A percentile compares a stretch with the other conserved stretches of the same genome.
Conservation (phyloP, 2,888 invertebrate genomes). For the Drosophila neoperkinsi region DNA sequence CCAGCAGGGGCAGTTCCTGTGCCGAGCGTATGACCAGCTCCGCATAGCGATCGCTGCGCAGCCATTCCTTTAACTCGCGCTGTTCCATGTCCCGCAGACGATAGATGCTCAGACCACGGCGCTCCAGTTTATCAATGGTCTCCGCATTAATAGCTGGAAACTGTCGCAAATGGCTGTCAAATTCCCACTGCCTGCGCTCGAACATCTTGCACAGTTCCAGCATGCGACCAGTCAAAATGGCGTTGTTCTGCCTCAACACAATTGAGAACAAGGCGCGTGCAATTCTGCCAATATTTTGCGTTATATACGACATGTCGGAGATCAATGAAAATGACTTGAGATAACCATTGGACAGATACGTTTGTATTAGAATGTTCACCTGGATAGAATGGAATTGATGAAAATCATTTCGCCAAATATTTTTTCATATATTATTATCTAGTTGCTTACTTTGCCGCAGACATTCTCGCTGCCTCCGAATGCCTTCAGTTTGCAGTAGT, state of each 20-base stretch:
- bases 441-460: conserved; percentile 90
- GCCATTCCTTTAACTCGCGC: conserved; percentile 92
- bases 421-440: not conserved
- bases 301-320: conserved; percentile 84
- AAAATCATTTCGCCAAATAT: not conserved
- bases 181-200: conserved; percentile 96
- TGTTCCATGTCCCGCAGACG: conserved; percentile 94
- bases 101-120: conserved; percentile 90
- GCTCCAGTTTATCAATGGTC: conserved; percentile 92
- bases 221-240: conserved; percentile 94
- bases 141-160: conserved; percentile 92
- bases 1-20: conserved; percentile 93
- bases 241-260: conserved; percentile 94
- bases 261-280: conserved; percentile 97
- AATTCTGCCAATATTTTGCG: conserved; percentile 95
- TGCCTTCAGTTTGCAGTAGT: conserved; percentile 92
- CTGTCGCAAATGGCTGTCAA: conserved; percentile 94
- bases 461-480: conserved; percentile 94
- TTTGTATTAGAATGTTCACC: conserved; percentile 94
- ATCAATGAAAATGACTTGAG: conserved; percentile 87
- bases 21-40: conserved; percentile 92
- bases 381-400: conserved; percentile 11
- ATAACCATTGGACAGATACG: conserved; percentile 92
- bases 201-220: conserved; percentile 96
- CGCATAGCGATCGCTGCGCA: conserved; percentile 91